Evolutionary conservation across 2,113 vertebrate species (phyloP).

Genomic region (Lipophrys pholis): DNA sequence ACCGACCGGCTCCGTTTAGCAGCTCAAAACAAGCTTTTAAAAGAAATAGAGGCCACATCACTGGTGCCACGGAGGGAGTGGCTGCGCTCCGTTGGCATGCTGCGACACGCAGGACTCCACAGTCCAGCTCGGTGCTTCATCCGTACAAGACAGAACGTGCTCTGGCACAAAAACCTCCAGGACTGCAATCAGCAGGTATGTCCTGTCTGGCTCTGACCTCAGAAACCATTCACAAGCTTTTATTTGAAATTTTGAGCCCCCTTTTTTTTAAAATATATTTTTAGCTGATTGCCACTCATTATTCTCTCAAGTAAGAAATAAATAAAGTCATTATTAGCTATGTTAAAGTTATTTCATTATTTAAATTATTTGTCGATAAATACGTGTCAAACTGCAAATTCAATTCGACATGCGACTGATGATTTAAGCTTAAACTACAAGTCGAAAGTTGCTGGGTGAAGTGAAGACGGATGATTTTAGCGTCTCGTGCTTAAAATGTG

Average conservation of each 20-base stretch:
- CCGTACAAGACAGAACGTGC: not conserved
- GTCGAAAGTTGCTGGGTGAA: not conserved
- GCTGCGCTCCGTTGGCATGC: constrained; percentile 27
- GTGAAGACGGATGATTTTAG: not conserved
- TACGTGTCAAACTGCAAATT: not conserved
- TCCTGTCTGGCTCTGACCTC: not conserved
- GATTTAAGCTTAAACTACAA: constrained; percentile 2
- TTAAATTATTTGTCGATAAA: too few relatives aligned
- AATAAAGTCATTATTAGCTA: too few relatives aligned
- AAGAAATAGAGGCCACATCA: constrained; percentile 2
- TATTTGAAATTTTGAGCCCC: too few relatives aligned
- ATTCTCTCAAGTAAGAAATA: too few relatives aligned
- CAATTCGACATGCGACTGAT: not conserved
- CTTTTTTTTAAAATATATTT: too few relatives aligned
- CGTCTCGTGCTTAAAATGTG: constrained; percentile 9
- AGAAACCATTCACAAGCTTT: too few relatives aligned
- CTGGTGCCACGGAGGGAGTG: constrained; percentile 33
- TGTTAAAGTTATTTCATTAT: too few relatives aligned
- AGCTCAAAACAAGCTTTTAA: constrained; percentile 4
- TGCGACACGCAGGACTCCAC: not conserved
- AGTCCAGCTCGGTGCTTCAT: constrained; percentile 6
- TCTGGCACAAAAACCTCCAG: constrained; percentile 25
- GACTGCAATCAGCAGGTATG: constrained; percentile 13
- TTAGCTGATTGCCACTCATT: too few relatives aligned
- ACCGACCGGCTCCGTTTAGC: constrained; percentile 7